phyloP scores from a whole-genome alignment of 1,140 invertebrate genomes.

The Aphaenogaster floridana region DNA sequence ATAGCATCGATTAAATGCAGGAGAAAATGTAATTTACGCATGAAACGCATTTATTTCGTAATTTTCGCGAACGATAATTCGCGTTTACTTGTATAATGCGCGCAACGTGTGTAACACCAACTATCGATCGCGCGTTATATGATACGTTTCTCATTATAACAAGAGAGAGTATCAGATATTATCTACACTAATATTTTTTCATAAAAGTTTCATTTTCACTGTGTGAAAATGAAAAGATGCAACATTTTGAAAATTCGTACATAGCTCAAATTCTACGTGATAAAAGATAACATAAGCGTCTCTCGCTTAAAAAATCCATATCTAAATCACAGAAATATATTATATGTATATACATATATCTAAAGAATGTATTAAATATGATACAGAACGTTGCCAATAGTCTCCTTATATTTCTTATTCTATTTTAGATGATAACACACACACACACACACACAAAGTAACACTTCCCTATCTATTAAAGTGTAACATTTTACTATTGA shows the following conservation, averaged over 20 bases:
- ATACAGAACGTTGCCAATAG: not conserved
- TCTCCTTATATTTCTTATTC: not conserved
- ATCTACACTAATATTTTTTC: not conserved
- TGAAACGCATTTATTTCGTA: slow-evolving; percentile 19
- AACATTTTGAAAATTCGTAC: not conserved
- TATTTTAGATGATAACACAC: not conserved
- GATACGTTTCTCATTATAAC: not conserved
- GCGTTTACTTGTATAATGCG: not conserved
- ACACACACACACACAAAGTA: not conserved
- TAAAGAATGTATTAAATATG: not conserved
- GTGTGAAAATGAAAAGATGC: not conserved
- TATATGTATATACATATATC: not conserved
- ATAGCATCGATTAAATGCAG: slow-evolving; percentile 1
- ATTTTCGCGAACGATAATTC: slow-evolving; percentile 23
- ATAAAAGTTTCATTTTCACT: not conserved
- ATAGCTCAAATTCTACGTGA: not conserved
- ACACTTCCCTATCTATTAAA: not conserved
- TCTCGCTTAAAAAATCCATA: not conserved
- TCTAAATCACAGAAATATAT: not conserved
- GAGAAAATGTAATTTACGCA: slow-evolving; percentile 27
- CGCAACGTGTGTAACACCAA: not conserved
- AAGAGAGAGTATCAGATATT: not conserved
- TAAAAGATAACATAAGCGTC: not conserved
- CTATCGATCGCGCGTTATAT: slow-evolving; percentile 19
- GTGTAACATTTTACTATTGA: not conserved